Conservation (phyloP, 2,888 invertebrate species). For the Autographa gamma region DNA sequence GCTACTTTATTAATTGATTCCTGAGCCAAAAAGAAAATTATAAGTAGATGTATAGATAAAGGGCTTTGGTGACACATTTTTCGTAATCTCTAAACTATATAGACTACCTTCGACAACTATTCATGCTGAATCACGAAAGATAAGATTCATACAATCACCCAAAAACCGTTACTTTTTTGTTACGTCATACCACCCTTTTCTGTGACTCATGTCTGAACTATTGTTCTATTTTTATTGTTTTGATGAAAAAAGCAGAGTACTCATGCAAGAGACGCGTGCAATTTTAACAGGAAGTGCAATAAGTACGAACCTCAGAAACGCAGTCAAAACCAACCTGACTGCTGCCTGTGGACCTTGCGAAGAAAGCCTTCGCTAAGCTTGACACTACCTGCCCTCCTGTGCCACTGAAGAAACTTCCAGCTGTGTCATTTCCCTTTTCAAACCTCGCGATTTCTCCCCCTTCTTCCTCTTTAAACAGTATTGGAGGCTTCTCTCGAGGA, state of each 20-base stretch:
- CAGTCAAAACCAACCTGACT: constrained; percentile 91
- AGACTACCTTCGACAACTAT: neutral
- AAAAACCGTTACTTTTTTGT: constrained; percentile 9
- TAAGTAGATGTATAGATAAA: neutral
- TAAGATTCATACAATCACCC: constrained; percentile 8
- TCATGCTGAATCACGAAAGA: constrained; percentile 19
- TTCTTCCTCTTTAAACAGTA: constrained; percentile 70
- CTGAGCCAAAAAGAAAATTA: neutral
- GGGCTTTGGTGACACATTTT: neutral
- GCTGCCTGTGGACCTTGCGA: constrained; percentile 91
- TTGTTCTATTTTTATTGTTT: too few relatives aligned
- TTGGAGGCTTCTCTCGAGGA: constrained; percentile 75
- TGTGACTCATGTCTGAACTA: constrained; percentile 41
- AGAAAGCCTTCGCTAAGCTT: constrained; percentile 91
- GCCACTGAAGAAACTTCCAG: constrained; percentile 81
- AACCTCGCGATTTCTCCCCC: constrained; percentile 70
- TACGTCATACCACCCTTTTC: constrained; percentile 40
- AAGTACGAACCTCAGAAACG: constrained; percentile 86
- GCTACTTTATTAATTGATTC: neutral
- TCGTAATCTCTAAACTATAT: neutral
- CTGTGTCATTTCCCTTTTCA: constrained; percentile 74
- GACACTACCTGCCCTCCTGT: constrained; percentile 88
- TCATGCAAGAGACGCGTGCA: constrained; percentile 77
- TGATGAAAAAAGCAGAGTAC: constrained; percentile 53
- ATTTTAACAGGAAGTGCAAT: constrained; percentile 68